A percentile compares a stretch with the other conserved stretches of the same genome.
Conservation (phyloP, 2,888 invertebrate species). For the Parapristionchus giblindavisi region DNA sequence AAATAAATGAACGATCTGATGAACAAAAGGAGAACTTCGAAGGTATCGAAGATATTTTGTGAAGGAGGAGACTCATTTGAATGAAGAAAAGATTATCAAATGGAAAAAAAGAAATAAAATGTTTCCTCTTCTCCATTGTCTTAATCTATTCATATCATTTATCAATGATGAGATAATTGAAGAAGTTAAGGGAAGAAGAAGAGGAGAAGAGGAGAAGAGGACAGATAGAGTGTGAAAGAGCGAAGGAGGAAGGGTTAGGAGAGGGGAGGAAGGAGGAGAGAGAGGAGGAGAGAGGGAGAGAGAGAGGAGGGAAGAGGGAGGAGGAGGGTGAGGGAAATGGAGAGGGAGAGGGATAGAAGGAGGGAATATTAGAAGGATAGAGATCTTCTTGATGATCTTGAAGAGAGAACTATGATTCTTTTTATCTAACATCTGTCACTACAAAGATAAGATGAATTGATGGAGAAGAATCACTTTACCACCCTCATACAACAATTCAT, state of each 20-base stretch:
- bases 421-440: neutral
- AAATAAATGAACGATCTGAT: too few relatives aligned
- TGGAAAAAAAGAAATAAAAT: constrained; percentile 12
- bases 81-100: neutral
- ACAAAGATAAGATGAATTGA: too few relatives aligned
- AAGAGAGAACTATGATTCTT: constrained; percentile 37
- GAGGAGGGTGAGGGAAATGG: constrained; percentile 31
- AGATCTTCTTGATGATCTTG: neutral
- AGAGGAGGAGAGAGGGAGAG: constrained; percentile 33
- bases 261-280: neutral
- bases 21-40: too few relatives aligned
- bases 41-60: neutral
- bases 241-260: neutral
- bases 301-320: constrained; percentile 24
- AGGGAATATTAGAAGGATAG: constrained; percentile 39
- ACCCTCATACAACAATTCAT: too few relatives aligned
- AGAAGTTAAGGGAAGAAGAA: neutral
- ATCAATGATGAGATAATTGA: neutral
- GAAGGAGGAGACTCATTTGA: constrained; percentile 8
- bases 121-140: neutral
- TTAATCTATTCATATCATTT: neutral
- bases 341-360: constrained; percentile 40
- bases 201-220: neutral
- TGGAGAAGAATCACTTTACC: too few relatives aligned
- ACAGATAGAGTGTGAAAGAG: neutral